Percentiles rank a stretch among this genome's conserved stretches.
Conservation (phyloP, 2,113 vertebrate species). For the Fregetta grallaria region DNA sequence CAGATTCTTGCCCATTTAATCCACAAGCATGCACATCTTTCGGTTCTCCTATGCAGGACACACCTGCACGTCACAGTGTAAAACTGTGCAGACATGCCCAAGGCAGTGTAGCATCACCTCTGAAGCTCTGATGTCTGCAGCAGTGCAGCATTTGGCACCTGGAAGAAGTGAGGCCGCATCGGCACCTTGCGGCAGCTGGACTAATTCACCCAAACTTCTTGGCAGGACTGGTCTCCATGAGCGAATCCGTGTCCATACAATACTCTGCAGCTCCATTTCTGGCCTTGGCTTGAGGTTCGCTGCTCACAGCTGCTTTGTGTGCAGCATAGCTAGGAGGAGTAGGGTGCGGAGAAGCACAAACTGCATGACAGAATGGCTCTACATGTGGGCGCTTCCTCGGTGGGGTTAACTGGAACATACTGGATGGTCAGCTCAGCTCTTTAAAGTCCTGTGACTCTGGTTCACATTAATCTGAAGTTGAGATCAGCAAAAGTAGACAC, state of each 20-base stretch:
- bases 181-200: not conserved
- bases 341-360: not conserved
- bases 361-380: not conserved
- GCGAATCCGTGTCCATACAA: not conserved
- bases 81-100: not conserved
- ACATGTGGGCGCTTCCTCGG: fast-evolving
- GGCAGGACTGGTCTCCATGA: not conserved
- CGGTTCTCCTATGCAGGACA: not conserved
- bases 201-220: not conserved
- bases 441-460: not conserved
- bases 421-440: not conserved
- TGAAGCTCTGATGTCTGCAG: not conserved
- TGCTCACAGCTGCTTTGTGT: not conserved
- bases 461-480: not conserved
- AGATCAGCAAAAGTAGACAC: not conserved
- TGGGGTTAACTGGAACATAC: not conserved
- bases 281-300: not conserved
- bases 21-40: not conserved
- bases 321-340: not conserved
- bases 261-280: not conserved
- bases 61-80: not conserved
- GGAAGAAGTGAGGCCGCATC: not conserved
- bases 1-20: not conserved
- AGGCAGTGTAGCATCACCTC: not conserved
- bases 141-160: not conserved